Evolutionary conservation across 1,140 invertebrate genomes (phyloP).

Genomic region (Panonychus citri): DNA sequence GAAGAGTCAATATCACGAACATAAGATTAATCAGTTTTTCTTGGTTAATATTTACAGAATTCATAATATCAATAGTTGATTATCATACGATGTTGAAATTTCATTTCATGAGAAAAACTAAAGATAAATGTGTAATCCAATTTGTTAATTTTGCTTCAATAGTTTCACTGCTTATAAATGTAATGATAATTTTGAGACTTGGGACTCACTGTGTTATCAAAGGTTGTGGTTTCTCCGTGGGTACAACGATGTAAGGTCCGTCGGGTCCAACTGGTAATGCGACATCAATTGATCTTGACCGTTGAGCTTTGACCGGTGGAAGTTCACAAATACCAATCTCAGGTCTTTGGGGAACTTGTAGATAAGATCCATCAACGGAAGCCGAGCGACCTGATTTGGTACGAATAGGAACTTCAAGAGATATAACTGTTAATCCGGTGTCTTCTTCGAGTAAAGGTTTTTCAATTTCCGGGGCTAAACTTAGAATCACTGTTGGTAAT

Average conservation of each 20-base stretch:
- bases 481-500: not conserved
- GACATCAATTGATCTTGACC: slow-evolving; percentile 69
- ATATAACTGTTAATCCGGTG: slow-evolving; percentile 20
- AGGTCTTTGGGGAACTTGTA: slow-evolving; percentile 29
- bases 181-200: no score
- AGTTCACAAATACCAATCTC: slow-evolving; percentile 8
- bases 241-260: slow-evolving; percentile 13
- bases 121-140: no score
- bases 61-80: no score
- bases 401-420: slow-evolving; percentile 14
- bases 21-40: no score
- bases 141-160: no score
- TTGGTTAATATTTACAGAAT: no score
- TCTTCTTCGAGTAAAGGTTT: slow-evolving; percentile 18
- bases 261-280: slow-evolving; percentile 48
- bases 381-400: slow-evolving; percentile 10
- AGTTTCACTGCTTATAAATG: no score
- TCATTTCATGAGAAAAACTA: no score
- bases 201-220: slow-evolving; percentile 16
- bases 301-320: slow-evolving; percentile 20
- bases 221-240: slow-evolving; percentile 6
- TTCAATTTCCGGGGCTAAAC: not conserved
- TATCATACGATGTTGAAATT: no score
- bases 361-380: slow-evolving; percentile 16
- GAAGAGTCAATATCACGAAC: no score